A percentile compares a stretch with the other conserved stretches of the same genome.
Conservation (phyloP, 2,797 vertebrate species). For the Lateolabrax maculatus region DNA sequence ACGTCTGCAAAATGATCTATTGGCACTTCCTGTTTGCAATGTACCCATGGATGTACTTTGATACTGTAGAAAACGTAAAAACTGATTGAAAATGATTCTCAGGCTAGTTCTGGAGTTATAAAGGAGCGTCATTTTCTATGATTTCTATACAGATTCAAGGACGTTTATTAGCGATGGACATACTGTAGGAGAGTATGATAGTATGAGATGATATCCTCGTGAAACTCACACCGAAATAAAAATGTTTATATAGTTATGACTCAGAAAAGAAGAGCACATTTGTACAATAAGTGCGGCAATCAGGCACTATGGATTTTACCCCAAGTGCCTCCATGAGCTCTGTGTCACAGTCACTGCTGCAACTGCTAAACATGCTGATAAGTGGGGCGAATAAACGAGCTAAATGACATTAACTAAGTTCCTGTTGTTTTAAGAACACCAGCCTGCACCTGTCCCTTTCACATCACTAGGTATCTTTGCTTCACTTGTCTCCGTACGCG, state of each 20-base stretch:
- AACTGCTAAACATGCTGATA: not conserved
- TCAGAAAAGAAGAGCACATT: not conserved
- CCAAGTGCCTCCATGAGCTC: not conserved
- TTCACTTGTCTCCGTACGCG: too few relatives aligned
- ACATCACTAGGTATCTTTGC: not conserved
- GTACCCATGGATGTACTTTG: not conserved
- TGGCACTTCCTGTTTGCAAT: not conserved
- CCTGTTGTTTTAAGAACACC: not conserved
- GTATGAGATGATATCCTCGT: not conserved
- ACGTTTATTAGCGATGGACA: not conserved
- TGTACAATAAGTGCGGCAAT: not conserved
- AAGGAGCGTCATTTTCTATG: not conserved
- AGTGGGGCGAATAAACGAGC: not conserved
- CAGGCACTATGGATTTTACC: not conserved
- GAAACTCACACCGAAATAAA: too few relatives aligned
- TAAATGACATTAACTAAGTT: not conserved
- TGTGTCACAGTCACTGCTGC: not conserved
- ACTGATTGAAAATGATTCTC: not conserved
- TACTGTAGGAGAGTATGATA: too few relatives aligned
- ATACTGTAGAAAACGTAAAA: not conserved
- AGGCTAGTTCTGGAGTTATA: not conserved
- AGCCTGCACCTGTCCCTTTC: not conserved
- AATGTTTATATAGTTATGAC: too few relatives aligned
- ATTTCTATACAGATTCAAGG: not conserved
- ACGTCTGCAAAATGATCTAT: too few relatives aligned